Evolutionary conservation across 2,888 invertebrate species (phyloP).

Genomic region (Emesis russula): DNA sequence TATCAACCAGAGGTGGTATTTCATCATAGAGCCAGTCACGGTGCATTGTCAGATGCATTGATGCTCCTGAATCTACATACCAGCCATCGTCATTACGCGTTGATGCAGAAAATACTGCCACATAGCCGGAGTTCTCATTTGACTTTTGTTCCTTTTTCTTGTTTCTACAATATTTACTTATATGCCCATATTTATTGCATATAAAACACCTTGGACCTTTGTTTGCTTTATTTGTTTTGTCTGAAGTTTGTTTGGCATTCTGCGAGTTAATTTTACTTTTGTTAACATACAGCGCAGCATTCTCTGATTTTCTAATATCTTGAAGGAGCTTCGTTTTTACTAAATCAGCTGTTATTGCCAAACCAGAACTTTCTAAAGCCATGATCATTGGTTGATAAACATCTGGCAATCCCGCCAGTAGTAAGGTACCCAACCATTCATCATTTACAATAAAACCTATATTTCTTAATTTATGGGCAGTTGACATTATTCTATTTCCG

Average conservation of each 20-base stretch:
- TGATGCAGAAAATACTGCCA: slow-evolving; percentile 39
- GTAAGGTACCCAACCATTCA: slow-evolving; percentile 81
- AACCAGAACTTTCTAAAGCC: slow-evolving; percentile 47
- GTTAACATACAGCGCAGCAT: slow-evolving; percentile 49
- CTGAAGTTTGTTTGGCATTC: slow-evolving; percentile 9
- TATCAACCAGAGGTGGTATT: slow-evolving; percentile 19
- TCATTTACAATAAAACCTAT: slow-evolving; percentile 77
- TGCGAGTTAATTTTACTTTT: neutral
- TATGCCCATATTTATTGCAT: slow-evolving; percentile 52
- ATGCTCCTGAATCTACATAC: slow-evolving; percentile 22
- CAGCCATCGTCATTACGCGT: slow-evolving; percentile 37
- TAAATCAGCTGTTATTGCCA: slow-evolving; percentile 23
- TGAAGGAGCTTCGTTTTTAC: slow-evolving; percentile 55
- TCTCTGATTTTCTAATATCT: slow-evolving; percentile 56
- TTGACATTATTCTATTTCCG: slow-evolving; percentile 71
- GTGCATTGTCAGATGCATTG: slow-evolving; percentile 50
- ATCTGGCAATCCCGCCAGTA: slow-evolving; percentile 79
- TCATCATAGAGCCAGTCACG: slow-evolving; percentile 49
- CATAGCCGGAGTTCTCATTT: slow-evolving; percentile 16
- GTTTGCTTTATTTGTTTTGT: neutral
- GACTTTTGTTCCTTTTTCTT: slow-evolving; percentile 26
- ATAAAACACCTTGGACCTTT: slow-evolving; percentile 57
- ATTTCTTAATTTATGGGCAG: slow-evolving; percentile 78
- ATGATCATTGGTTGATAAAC: slow-evolving; percentile 74
- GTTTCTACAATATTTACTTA: slow-evolving; percentile 11